Conservation (phyloP, 1,140 invertebrate species). For the Zaprionus camerounensis region DNA sequence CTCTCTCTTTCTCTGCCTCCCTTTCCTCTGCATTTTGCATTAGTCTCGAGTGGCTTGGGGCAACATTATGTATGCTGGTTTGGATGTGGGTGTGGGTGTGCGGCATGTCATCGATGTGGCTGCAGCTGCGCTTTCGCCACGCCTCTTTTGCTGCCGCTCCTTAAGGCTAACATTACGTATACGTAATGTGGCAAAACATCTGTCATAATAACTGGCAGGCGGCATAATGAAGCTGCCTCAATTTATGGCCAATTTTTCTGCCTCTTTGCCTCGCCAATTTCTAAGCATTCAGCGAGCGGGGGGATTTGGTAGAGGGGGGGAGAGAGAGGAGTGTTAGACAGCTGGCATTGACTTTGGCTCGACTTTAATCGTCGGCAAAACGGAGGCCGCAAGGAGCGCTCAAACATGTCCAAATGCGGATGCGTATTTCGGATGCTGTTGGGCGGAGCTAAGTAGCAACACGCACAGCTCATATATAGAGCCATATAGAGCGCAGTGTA, state of each 20-base stretch:
- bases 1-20: conserved; percentile 1
- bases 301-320: neutral
- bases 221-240: conserved; percentile 25
- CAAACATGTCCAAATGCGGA: neutral
- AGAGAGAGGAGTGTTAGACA: neutral
- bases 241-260: conserved; percentile 24
- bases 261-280: conserved; percentile 22
- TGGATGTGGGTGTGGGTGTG: too few relatives aligned
- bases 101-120: conserved; percentile 30
- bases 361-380: conserved; percentile 8
- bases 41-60: conserved; percentile 37
- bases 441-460: conserved; percentile 5
- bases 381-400: neutral
- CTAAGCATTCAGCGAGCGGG: neutral
- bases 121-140: conserved; percentile 2
- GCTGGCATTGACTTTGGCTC: conserved; percentile 10
- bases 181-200: conserved; percentile 25
- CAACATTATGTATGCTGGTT: neutral
- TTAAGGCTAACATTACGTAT: conserved; percentile 24
- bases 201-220: conserved; percentile 19
- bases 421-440: conserved; percentile 1
- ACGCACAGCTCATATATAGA: conserved; percentile 7
- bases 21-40: conserved; percentile 59
- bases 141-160: neutral
- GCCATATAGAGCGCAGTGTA: neutral